phyloP scores from a whole-genome alignment of 2,797 vertebrate genomes.

The Rhincodon typus region DNA sequence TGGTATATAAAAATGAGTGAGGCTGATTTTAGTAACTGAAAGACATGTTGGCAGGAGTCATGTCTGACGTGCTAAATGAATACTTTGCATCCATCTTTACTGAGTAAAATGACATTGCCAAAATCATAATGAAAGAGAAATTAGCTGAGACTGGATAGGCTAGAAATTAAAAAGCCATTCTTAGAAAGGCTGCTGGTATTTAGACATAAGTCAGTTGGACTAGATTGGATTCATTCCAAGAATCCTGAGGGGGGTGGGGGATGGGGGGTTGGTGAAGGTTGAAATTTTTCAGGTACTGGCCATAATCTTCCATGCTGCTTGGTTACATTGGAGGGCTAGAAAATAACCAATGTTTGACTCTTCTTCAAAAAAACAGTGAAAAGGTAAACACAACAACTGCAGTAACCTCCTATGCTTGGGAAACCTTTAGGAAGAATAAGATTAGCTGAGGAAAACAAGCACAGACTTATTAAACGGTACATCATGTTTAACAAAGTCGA shows the following conservation, averaged over 20 bases:
- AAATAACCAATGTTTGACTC: neutral
- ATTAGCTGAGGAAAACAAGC: neutral
- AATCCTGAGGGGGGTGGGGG: neutral
- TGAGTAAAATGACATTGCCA: too few relatives aligned
- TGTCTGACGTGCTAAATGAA: too few relatives aligned
- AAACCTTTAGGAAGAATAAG: neutral
- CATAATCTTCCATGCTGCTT: neutral
- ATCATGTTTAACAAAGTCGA: neutral
- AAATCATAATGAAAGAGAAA: too few relatives aligned
- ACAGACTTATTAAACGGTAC: neutral
- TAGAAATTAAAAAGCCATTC: too few relatives aligned
- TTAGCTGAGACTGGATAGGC: too few relatives aligned
- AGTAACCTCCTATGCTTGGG: neutral
- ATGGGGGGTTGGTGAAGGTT: too few relatives aligned
- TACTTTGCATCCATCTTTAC: too few relatives aligned
- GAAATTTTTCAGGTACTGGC: neutral
- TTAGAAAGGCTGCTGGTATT: too few relatives aligned
- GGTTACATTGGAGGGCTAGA: neutral
- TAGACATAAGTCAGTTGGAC: too few relatives aligned
- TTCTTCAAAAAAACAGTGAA: neutral
- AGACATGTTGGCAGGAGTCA: too few relatives aligned
- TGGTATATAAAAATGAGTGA: too few relatives aligned
- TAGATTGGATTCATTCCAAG: neutral
- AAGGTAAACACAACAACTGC: neutral
- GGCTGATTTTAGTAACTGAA: too few relatives aligned